Base-by-base conservation (phyloP, 2,797 vertebrate genomes). In the Myotis myotis region DNA sequence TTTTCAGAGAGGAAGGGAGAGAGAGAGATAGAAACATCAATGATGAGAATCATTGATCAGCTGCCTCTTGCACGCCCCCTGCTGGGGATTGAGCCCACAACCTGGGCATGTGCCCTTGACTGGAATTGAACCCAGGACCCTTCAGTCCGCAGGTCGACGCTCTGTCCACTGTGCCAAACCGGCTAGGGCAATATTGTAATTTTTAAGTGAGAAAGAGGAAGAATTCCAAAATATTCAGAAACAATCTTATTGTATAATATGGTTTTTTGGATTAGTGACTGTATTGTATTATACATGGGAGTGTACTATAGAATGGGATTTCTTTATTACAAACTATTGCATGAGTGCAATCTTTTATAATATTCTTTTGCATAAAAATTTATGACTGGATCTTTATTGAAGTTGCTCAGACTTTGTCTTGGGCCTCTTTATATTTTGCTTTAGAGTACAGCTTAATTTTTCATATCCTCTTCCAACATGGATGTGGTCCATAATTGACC, bases 291-390 rank as follows among this genome's bases (percentile, higher is more conserved):
- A 79, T 78, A 53, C 8, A 41, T 60, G 10, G 62, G 72, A 33
- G 7, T 75, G 9, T 94, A 47, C 38, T 88, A 25, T 60, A 13
- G 64, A 83, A 71, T 11, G 23, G 22, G 6, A 82, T 68, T 82
- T 66, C 16, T 64, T 38, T 51, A n/a, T 85, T 66, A 51, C 1
- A 53, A 38, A 70, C 8, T 79, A 11, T 4, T 36, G 3, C 20
- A 7, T 66, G n/a, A 70, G 16, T 49, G 7, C 3, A 72, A 4
- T 51, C 9, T 72, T 75, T 53, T 64, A 92, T 3, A 47, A 30
- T 57, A 0, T 78, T 92, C 20, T 93, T 92, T 92, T 64, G 30
- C 6, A n/a, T 53, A 72, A 91, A 55, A 91, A 81, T 86, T 93
- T 70, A 15, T 84, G 16, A 91, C 23, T 30, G 8, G 8, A 38